phyloP scores from a whole-genome alignment of 2,888 invertebrate genomes.

The Steinernema hermaphroditum region DNA sequence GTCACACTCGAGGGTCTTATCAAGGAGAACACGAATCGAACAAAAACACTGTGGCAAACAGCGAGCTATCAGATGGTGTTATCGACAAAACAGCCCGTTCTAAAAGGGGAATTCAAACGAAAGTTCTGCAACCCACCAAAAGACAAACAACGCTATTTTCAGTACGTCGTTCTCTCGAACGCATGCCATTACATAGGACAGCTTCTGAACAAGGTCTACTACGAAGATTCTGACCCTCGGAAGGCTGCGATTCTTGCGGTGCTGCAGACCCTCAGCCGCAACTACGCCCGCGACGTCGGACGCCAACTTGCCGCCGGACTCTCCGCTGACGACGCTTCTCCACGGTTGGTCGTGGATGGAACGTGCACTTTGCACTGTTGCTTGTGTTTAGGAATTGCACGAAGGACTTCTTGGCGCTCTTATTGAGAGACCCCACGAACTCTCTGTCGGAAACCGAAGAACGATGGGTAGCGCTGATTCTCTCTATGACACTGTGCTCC shows the following conservation, averaged over 20 bases:
- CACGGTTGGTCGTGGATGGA: not conserved
- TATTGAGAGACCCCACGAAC: constrained; percentile 6
- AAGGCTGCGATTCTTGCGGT: constrained; percentile 1
- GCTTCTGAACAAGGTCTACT: constrained; percentile 39
- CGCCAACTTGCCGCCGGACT: constrained; percentile 32
- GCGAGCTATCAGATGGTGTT: too few relatives aligned
- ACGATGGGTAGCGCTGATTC: constrained; percentile 36
- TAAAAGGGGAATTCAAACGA: too few relatives aligned
- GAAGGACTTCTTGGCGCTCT: constrained; percentile 11
- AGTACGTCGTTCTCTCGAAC: constrained; percentile 53
- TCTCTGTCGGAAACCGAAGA: constrained; percentile 3
- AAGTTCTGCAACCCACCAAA: too few relatives aligned
- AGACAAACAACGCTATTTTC: constrained; percentile 31
- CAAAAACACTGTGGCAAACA: too few relatives aligned
- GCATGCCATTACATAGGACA: constrained; percentile 53
- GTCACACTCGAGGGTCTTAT: too few relatives aligned
- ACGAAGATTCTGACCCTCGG: constrained; percentile 31
- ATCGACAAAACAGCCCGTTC: too few relatives aligned
- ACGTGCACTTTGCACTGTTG: not conserved
- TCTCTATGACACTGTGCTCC: constrained; percentile 36
- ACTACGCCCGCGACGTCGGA: constrained; percentile 13
- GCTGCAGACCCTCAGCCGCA: not conserved
- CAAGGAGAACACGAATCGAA: too few relatives aligned
- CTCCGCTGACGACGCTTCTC: not conserved
- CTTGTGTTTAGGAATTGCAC: constrained; percentile 13